Percentiles rank a stretch among this genome's conserved stretches.
These are phyloP conservation scores for Cirrhinus molitorella DNA, from an alignment of 2,797 vertebrate species.

Conservation along the genomic window DNA sequence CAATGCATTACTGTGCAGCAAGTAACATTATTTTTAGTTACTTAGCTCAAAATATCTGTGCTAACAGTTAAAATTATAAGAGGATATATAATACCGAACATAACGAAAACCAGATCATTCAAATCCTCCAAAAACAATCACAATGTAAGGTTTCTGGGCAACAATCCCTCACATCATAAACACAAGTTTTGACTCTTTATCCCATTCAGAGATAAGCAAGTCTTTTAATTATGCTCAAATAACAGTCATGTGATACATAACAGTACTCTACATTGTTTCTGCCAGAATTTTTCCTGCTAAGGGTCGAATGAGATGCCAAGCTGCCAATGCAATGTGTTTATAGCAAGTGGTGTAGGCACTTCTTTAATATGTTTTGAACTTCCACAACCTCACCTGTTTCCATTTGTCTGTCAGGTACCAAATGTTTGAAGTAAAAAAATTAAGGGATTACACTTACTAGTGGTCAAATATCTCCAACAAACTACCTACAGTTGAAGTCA, in stretches of 20 bases:
- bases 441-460: too few relatives aligned
- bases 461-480: too few relatives aligned
- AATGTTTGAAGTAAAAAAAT: too few relatives aligned
- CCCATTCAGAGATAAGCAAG: background rate
- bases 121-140: background rate
- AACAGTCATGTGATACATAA: background rate
- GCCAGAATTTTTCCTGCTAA: background rate
- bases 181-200: background rate
- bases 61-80: too few relatives aligned
- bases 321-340: background rate
- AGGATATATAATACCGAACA: background rate
- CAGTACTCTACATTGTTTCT: background rate
- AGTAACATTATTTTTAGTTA: background rate
- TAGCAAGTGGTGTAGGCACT: background rate
- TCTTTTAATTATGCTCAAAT: background rate
- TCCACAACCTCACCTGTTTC: background rate
- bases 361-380: background rate
- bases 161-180: background rate
- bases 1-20: background rate
- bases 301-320: too few relatives aligned
- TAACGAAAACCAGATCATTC: background rate
- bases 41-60: background rate
- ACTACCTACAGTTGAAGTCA: too few relatives aligned
- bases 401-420: too few relatives aligned
- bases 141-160: background rate